Percentiles rank a stretch among this genome's conserved stretches.
Evolutionary conservation across 2,797 vertebrate genomes (phyloP).

Genomic region (Astyanax mexicanus): DNA sequence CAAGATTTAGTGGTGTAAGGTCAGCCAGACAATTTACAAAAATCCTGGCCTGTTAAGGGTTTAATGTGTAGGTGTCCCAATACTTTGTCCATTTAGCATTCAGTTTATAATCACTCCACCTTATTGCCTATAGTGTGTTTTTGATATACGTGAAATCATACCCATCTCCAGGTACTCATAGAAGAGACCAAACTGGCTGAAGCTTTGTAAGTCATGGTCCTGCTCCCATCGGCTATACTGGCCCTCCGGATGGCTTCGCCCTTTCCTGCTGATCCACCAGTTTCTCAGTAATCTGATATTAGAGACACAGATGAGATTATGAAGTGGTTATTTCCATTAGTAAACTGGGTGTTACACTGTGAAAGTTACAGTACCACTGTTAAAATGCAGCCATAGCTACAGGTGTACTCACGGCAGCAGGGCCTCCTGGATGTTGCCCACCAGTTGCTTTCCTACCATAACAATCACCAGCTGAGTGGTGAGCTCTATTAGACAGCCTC

Average conservation of each 20-base stretch:
- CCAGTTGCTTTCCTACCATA: slow-evolving; percentile 97
- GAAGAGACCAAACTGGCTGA: slow-evolving; percentile 90
- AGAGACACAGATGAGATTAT: not conserved
- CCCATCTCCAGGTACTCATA: slow-evolving; percentile 99
- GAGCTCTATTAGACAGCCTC: slow-evolving; percentile 93
- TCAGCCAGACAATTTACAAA: no score
- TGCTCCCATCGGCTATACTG: slow-evolving; percentile 95
- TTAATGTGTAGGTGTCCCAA: no score
- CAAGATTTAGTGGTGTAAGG: no score
- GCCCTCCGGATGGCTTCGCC: slow-evolving; percentile 81
- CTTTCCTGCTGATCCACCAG: slow-evolving; percentile 88
- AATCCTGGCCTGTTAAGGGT: no score
- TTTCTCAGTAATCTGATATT: slow-evolving; percentile 84
- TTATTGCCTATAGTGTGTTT: not conserved
- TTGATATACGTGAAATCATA: slow-evolving; percentile 58
- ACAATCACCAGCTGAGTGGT: slow-evolving; percentile 95
- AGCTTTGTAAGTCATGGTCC: slow-evolving; percentile 88
- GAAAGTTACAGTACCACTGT: no score
- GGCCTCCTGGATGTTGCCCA: slow-evolving; percentile 94
- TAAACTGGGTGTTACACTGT: no score
- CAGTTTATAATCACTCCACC: no score
- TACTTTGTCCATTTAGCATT: no score
- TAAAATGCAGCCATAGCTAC: no score
- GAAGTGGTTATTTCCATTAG: not conserved
- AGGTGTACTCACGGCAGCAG: slow-evolving; percentile 88